Base-by-base conservation (phyloP, 64 coral and sea anemone genomes). In the Porites australiensis region DNA sequence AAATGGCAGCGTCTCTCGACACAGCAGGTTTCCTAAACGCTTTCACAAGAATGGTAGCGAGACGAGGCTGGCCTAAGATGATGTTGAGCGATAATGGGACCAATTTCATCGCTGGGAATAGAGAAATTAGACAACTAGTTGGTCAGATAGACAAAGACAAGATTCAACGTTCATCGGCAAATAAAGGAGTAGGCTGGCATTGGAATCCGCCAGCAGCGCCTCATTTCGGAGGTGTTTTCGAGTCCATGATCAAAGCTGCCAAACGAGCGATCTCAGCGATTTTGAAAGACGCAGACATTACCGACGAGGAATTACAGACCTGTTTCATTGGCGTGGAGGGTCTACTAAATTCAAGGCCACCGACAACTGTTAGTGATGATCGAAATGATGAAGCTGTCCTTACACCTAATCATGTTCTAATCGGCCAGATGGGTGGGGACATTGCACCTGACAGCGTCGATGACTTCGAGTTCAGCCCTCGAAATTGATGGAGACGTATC, bases 161-260 rank as follows among this genome's bases (percentile, higher is more conserved):
- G 46, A 73, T 92, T 57, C 68, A 84, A 74, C 18, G 80, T 13
- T 37, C 52, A 50, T 86, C 82, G n/a, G 68, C 82, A 20, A 84
- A 93, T 20, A 84, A 83, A 61, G 91, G 81, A 13, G 60, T 93
- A 2, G 83, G 18, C 3, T 87, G 82, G 75, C 27, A 51, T 9
- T 93, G 73, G 72, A 93, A 93, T 6, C 91, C 91, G 54, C 91
- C 91, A 19, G 45, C 61, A 45, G 82, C 86, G 48, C 82, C 76
- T 14, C 76, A 82, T 82, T 89, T 89, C 46, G 92, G 86, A 57
- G 47, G 86, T 47, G 77, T 94, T 4, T 60, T 88, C 79, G 77
- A 94, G 18, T 88, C 77, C 23, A 94, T 94, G 77, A 94, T 94
- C 14, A 88, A 94, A 79, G 44, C 91, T 69, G 86, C 60, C 14